These are phyloP conservation scores for Plecturocebus donacophilus DNA, from an alignment of 2,113 vertebrate genomes.

Conservation along the genomic window DNA sequence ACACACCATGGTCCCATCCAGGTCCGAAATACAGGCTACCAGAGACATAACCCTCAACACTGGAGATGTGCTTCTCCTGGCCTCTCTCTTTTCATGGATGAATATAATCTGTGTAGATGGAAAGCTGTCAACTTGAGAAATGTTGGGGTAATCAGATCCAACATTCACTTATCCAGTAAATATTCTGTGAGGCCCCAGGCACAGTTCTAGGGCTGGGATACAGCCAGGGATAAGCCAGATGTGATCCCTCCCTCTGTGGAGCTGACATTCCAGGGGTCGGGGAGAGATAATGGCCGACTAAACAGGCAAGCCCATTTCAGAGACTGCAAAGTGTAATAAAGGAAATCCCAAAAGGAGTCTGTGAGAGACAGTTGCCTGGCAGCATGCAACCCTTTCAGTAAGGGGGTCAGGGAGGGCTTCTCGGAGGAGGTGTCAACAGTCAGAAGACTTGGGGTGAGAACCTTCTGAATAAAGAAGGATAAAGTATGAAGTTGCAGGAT, in stretches of 20 bases:
- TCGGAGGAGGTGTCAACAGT: not conserved
- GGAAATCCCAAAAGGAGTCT: not conserved
- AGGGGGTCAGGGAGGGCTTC: not conserved
- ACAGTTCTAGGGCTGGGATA: not conserved
- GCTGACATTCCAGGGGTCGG: not conserved
- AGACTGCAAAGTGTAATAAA: not conserved
- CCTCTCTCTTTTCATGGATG: not conserved
- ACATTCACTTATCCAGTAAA: not conserved
- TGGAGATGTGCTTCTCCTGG: accelerated
- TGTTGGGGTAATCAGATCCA: accelerated
- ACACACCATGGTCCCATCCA: accelerated
- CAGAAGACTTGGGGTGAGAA: not conserved
- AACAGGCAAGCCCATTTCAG: not conserved
- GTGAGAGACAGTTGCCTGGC: not conserved
- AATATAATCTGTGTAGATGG: accelerated
- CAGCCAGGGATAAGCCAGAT: not conserved
- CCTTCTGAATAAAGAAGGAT: not conserved
- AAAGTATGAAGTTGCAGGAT: accelerated
- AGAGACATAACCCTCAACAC: accelerated
- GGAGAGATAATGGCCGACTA: not conserved
- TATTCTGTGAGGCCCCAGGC: not conserved
- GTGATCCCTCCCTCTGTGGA: not conserved
- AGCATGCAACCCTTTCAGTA: not conserved
- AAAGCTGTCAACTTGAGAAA: accelerated
- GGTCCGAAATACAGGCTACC: not conserved